Base-by-base conservation (phyloP, 2,888 invertebrate species). In the Leucophenga montana region DNA sequence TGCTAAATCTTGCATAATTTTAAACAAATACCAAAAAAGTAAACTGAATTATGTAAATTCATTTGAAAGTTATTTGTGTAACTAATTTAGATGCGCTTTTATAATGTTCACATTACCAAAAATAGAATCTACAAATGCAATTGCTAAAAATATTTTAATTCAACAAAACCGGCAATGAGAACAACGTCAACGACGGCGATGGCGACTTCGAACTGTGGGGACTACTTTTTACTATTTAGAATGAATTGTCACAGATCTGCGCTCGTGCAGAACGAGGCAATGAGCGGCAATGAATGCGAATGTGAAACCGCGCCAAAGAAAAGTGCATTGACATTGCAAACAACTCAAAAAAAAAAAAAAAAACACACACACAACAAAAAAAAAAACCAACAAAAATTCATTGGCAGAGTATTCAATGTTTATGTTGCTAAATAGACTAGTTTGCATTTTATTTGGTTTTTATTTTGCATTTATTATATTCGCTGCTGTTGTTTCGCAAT, bases 401-500 rank as follows among this genome's bases (percentile, higher is more conserved):
- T 57, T 31, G 9, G 14, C 27, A 57, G 3, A 56, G 27, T 56
- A 56, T 56, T 56, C 27, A 27, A 11, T 39, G 39, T 39, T 39
- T 39, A 3, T 39, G 8, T 11, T 39, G 11, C 11, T 39, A 39
- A 39, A 39, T 39, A 39, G 39, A 39, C 9, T 39, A 11, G 3
- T 39, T 39, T 39, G 39, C 39, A 39, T 39, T 39, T 11, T 39
- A 39, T 39, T 39, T 39, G 27, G 27, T 27, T 39, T 39, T 75
- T 73, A 80, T 83, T 76, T n/a, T n/a, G 78, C 82, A 82, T 82
- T 80, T 83, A 83, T 78, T 73, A 71, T 73, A 71, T 78, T 71
- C 75, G 73, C 70, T 69, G 69, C 56, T 66, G 4, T 70, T 78
- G 79, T 83, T 79, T 80, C 80, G 84, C 71, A 68, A 66, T 67